Percentiles rank a stretch among this genome's conserved stretches.
Evolutionary conservation across 2,797 vertebrate genomes (phyloP).

Genomic region (Acanthopagrus latus): DNA sequence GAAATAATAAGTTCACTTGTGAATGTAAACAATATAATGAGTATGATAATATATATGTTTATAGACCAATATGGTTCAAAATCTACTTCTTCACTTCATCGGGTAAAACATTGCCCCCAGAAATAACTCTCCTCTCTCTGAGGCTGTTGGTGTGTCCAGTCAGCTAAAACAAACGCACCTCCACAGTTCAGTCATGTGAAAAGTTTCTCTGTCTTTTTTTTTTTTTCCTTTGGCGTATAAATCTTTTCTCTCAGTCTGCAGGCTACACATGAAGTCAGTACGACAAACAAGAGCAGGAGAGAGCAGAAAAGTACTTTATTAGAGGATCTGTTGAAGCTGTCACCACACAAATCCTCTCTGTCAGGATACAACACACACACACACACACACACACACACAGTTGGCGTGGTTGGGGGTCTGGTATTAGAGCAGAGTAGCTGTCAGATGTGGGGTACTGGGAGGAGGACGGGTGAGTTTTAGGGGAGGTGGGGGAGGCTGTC

Average conservation of each 20-base stretch:
- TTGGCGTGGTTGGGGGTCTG: slow-evolving; percentile 49
- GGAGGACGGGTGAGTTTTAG: slow-evolving; percentile 1
- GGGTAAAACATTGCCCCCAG: not conserved
- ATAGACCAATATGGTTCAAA: too few relatives aligned
- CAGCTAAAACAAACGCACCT: slow-evolving; percentile 44
- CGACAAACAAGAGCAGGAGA: slow-evolving; percentile 56
- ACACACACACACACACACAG: slow-evolving; percentile 30
- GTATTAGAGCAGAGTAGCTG: slow-evolving; percentile 56
- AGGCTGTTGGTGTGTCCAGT: slow-evolving; percentile 24
- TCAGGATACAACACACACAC: slow-evolving; percentile 52
- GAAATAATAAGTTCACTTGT: not conserved
- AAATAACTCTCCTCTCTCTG: not conserved
- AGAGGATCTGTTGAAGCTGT: slow-evolving; percentile 76
- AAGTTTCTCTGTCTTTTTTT: slow-evolving; percentile 37
- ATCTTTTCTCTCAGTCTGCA: slow-evolving; percentile 36
- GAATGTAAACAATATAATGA: too few relatives aligned
- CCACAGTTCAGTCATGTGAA: slow-evolving; percentile 59
- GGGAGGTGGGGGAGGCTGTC: slow-evolving; percentile 44
- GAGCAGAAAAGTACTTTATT: slow-evolving; percentile 77
- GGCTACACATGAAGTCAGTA: slow-evolving; percentile 42
- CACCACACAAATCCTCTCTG: slow-evolving; percentile 70
- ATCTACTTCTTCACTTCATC: not conserved
- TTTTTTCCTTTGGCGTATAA: slow-evolving; percentile 7
- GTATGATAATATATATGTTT: not conserved
- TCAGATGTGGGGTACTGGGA: slow-evolving; percentile 48